Evolutionary conservation across 1,140 invertebrate genomes (phyloP).

Genomic region (Stegodyphus dumicola): DNA sequence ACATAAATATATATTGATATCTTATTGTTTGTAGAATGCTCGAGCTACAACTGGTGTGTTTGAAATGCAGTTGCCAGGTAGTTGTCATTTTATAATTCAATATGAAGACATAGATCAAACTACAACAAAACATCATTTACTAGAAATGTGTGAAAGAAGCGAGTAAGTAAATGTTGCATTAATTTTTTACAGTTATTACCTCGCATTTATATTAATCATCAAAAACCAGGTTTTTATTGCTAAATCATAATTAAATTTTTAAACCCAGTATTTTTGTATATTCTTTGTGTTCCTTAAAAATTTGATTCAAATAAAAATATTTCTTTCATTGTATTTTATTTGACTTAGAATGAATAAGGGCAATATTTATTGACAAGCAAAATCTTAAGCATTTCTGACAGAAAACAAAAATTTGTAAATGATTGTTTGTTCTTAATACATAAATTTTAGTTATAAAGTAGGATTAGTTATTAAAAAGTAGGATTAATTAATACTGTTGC

Average conservation of each 20-base stretch:
- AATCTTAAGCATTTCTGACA: too few relatives aligned
- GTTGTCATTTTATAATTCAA: slow-evolving; percentile 41
- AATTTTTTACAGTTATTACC: slow-evolving; percentile 1
- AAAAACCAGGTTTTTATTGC: not conserved
- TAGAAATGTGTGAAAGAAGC: slow-evolving; percentile 5
- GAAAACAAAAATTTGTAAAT: too few relatives aligned
- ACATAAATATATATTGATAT: too few relatives aligned
- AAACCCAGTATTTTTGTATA: not conserved
- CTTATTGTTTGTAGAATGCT: not conserved
- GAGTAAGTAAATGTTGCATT: slow-evolving; percentile 29
- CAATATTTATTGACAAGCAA: too few relatives aligned
- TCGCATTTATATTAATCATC: not conserved
- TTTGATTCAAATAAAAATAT: not conserved
- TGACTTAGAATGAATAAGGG: not conserved
- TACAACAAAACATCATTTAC: slow-evolving; percentile 27
- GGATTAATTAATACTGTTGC: too few relatives aligned
- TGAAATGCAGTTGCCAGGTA: not conserved
- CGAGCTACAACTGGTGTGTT: slow-evolving; percentile 13
- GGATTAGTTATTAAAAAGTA: too few relatives aligned
- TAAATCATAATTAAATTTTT: not conserved
- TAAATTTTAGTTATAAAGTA: too few relatives aligned
- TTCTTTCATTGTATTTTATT: not conserved
- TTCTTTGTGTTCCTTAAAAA: not conserved
- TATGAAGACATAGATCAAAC: slow-evolving; percentile 41
- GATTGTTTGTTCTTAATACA: too few relatives aligned